Percentiles rank a stretch among this genome's conserved stretches.
Evolutionary conservation across 2,113 vertebrate species (phyloP).

Genomic region (Pluvialis apricaria): DNA sequence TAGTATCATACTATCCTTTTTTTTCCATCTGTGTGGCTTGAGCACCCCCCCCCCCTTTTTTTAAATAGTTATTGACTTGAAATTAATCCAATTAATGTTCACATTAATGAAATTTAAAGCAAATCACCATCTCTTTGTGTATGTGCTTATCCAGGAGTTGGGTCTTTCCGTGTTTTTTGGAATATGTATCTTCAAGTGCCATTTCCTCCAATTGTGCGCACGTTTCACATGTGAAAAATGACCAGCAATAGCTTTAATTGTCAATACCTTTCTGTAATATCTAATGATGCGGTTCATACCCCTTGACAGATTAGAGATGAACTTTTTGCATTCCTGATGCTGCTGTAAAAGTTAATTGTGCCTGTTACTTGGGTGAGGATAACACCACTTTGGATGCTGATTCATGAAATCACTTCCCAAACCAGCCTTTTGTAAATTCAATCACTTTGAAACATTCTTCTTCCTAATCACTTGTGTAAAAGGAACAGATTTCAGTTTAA

Average conservation of each 20-base stretch:
- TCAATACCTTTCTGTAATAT: background rate
- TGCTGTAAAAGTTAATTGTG: background rate
- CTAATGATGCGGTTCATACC: background rate
- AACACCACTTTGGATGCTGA: background rate
- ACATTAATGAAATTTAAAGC: background rate
- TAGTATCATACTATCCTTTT: background rate
- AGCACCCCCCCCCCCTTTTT: rapidly evolving
- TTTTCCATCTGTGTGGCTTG: background rate
- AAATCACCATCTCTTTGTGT: background rate
- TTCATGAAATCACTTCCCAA: background rate
- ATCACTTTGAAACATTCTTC: background rate
- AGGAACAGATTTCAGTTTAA: background rate
- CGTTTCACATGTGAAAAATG: background rate
- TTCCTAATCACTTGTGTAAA: background rate
- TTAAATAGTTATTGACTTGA: background rate
- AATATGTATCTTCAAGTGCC: background rate
- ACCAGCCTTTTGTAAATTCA: background rate
- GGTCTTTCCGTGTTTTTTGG: background rate
- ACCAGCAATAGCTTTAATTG: background rate
- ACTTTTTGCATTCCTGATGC: background rate
- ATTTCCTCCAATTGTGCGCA: background rate
- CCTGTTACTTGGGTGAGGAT: background rate
- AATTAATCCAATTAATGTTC: background rate
- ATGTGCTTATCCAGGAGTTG: background rate
- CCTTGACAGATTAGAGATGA: background rate